Conservation (phyloP, 2,797 vertebrate genomes). For the Megaceryle alcyon region DNA sequence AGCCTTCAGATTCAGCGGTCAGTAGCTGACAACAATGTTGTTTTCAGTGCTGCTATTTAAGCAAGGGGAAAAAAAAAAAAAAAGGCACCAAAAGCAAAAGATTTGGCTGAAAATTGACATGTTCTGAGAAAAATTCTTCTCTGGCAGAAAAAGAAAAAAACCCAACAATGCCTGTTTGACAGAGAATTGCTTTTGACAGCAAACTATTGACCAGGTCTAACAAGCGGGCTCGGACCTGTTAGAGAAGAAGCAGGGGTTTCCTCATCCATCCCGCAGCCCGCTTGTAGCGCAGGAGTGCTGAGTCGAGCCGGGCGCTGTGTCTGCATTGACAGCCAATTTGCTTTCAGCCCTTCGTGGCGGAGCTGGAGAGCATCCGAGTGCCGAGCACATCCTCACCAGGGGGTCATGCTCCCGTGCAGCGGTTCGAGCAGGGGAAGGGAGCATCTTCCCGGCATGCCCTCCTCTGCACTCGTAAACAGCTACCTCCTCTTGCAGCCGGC, state of each 20-base stretch:
- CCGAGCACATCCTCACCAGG: rapidly evolving
- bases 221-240: background rate
- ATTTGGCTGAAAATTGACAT: constrained; percentile 28
- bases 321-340: background rate
- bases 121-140: constrained; percentile 10
- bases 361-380: background rate
- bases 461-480: background rate
- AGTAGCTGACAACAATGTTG: constrained; percentile 19
- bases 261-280: background rate
- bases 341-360: background rate
- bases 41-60: background rate
- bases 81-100: constrained; percentile 10
- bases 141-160: background rate
- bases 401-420: background rate
- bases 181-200: constrained; percentile 53
- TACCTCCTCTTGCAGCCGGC: background rate
- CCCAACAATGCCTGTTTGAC: background rate
- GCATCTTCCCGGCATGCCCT: constrained; percentile 21
- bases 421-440: background rate
- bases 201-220: constrained; percentile 64
- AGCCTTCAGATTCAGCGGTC: constrained; percentile 19
- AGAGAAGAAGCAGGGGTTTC: background rate
- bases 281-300: background rate
- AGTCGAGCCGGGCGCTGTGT: background rate
- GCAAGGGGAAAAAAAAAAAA: background rate